A percentile compares a stretch with the other conserved stretches of the same genome.
Evolutionary conservation across 2,113 vertebrate species (phyloP).

Genomic region (Plecotus auritus): DNA sequence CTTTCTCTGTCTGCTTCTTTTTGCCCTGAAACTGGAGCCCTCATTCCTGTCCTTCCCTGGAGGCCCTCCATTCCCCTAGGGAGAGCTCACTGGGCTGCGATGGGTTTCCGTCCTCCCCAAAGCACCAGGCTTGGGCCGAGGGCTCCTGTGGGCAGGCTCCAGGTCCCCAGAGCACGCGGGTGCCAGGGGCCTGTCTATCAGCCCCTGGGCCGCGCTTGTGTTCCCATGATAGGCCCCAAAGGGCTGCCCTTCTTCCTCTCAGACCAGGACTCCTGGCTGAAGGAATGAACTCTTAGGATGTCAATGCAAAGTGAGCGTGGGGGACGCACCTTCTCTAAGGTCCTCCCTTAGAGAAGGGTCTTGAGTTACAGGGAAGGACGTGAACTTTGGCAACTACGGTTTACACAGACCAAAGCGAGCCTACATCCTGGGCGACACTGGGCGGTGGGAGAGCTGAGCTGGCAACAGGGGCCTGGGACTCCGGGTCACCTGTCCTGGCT

Average conservation of each 20-base stretch:
- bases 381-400: accelerated
- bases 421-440: background rate
- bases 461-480: background rate
- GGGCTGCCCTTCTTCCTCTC: background rate
- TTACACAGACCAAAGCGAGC: background rate
- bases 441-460: background rate
- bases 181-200: background rate
- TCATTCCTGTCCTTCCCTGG: accelerated
- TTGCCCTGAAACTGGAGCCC: accelerated
- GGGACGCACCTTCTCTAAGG: background rate
- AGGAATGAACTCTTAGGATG: accelerated
- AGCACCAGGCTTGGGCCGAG: background rate
- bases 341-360: background rate
- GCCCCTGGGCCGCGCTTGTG: too few relatives aligned
- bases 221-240: background rate
- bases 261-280: too few relatives aligned
- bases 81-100: background rate
- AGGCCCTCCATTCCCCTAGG: accelerated
- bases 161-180: background rate
- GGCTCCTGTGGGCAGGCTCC: accelerated
- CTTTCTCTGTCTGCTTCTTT: background rate
- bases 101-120: background rate
- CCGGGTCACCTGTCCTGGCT: background rate
- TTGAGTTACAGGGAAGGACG: background rate
- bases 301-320: accelerated